Base-by-base conservation (phyloP, 2,113 vertebrate genomes). In the Thomomys bottae region DNA sequence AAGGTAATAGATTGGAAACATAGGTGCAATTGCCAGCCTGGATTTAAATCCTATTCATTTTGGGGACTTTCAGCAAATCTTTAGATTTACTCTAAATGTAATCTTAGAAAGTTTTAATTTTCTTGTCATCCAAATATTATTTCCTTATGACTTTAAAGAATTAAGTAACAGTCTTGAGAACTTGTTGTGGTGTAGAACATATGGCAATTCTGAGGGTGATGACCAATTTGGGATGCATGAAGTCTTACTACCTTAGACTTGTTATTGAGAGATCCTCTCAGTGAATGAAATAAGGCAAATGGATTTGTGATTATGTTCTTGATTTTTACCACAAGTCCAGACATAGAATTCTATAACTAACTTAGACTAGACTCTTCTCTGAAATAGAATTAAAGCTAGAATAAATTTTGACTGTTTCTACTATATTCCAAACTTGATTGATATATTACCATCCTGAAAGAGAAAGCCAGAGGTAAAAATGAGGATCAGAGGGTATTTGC, bases 81-180 rank as follows among this genome's bases (percentile, higher is more conserved):
- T 21, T 80, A n/a, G n/a, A n/a, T n/a, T n/a, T n/a, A n/a, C n/a
- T n/a, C n/a, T n/a, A n/a, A n/a, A n/a, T n/a, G n/a, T 84, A 84
- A 82, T 82, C 45, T 85, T 78, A 64, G 20, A 63, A 92, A 42
- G 64, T 80, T 80, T 92, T 94, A 40, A 76, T 77, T 84, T 78
- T 61, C 20, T 28, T 85, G 71, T 54, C n/a, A 7, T 77, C 85
- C 45, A 75, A 82, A 30, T 42, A 17, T 54, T 61, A 67, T 23
- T 81, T 2, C 40, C 9, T 71, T 71, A 36, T 45, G 80, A 67
- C 34, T 38, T 9, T 79, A 7, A 82, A 78, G 10, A 82, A 34
- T 66, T 91, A 84, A 87, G 28, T 59, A 12, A 71, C 21, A n/a
- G 3, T 67, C 10, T 72, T 6, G 45, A 17, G 3, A 38, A 36